A percentile compares a stretch with the other conserved stretches of the same genome.
These are phyloP conservation scores for Steinernema khuongi DNA, from an alignment of 1,140 invertebrate species.

Conservation along the genomic window DNA sequence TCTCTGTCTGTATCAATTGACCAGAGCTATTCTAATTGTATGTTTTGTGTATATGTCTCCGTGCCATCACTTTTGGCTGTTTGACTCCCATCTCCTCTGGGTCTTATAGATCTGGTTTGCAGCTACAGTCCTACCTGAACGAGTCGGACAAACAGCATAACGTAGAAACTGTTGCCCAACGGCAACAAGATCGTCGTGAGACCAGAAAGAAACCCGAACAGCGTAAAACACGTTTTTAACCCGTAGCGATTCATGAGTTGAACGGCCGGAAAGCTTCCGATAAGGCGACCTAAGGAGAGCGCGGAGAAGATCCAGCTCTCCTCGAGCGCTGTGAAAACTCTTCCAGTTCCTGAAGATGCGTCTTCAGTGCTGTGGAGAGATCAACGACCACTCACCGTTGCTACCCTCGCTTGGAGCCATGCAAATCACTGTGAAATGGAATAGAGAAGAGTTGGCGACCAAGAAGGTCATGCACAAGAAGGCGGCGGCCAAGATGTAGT, in stretches of 20 bases:
- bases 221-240: background rate
- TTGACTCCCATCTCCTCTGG: no score
- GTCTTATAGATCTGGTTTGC: background rate
- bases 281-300: slow-evolving; percentile 31
- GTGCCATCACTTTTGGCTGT: no score
- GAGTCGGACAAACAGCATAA: background rate
- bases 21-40: no score
- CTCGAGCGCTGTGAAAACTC: background rate
- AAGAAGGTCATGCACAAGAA: slow-evolving; percentile 23
- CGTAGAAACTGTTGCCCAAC: background rate
- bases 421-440: slow-evolving; percentile 24
- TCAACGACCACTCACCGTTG: background rate
- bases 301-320: slow-evolving; percentile 35
- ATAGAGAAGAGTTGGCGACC: slow-evolving; percentile 16
- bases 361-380: background rate
- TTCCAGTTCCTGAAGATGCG: slow-evolving; percentile 4
- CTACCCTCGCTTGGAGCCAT: slow-evolving; percentile 1
- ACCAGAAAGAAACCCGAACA: background rate
- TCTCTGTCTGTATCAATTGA: no score
- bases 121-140: background rate
- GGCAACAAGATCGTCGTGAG: background rate
- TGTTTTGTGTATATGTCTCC: no score
- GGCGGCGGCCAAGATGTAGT: background rate
- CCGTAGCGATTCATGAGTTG: slow-evolving; percentile 21
- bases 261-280: slow-evolving; percentile 39